Conservation (phyloP, 2,797 vertebrate species). For the Poecilia velifera region DNA sequence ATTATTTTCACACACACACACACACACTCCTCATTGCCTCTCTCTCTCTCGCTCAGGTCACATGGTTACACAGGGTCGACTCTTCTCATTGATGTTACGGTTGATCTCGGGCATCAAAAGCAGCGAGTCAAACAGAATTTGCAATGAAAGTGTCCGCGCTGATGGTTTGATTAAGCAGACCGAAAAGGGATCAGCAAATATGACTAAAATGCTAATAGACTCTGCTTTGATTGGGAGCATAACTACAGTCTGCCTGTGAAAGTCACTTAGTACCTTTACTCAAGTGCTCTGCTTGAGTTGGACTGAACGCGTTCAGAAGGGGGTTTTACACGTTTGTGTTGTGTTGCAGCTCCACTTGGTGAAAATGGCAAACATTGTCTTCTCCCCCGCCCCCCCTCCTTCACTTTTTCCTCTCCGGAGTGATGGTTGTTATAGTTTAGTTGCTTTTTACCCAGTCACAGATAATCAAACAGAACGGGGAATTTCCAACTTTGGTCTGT, state of each 20-base stretch:
- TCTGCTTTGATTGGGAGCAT: constrained; percentile 33
- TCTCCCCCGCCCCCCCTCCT: background rate
- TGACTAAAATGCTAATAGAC: constrained; percentile 50
- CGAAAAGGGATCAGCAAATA: constrained; percentile 47
- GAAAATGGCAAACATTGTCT: background rate
- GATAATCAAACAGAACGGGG: background rate
- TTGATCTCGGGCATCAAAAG: constrained; percentile 71
- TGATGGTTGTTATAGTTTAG: background rate
- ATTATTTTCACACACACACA: constrained; percentile 34
- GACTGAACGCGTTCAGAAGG: background rate
- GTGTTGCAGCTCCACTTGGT: background rate
- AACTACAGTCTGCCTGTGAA: constrained; percentile 19
- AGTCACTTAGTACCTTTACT: constrained; percentile 21
- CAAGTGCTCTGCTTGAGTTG: background rate
- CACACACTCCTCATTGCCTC: background rate
- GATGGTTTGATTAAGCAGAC: constrained; percentile 48
- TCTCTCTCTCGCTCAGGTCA: constrained; percentile 35
- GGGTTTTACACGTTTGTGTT: too few species aligned
- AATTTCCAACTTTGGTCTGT: background rate
- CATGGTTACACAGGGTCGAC: constrained; percentile 31
- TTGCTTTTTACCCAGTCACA: background rate
- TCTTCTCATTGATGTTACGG: constrained; percentile 56
- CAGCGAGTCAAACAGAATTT: constrained; percentile 68
- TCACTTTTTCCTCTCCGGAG: background rate
- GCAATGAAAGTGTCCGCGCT: constrained; percentile 40